Percentiles rank a stretch among this genome's conserved stretches.
Conservation (phyloP, 2,797 vertebrate genomes). For the Pipistrellus pipistrellus region DNA sequence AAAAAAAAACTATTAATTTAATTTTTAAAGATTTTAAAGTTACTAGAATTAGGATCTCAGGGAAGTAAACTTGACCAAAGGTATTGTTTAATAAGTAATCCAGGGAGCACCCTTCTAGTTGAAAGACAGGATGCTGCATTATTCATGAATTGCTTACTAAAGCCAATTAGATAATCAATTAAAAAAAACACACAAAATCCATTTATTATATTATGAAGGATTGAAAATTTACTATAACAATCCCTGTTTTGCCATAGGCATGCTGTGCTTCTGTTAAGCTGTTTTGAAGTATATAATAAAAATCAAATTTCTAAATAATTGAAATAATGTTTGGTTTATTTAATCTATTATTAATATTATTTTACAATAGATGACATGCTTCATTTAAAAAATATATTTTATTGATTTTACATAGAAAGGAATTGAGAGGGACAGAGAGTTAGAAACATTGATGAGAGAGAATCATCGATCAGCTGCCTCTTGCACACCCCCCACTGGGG, state of each 20-base stretch:
- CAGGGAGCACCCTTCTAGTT: not conserved
- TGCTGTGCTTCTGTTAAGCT: conserved; percentile 1
- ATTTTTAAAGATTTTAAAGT: conserved; percentile 38
- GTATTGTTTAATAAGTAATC: conserved; percentile 20
- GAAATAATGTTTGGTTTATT: conserved; percentile 26
- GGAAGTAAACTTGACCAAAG: not conserved
- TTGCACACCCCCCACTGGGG: too few species aligned
- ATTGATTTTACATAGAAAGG: too few species aligned
- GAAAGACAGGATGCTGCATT: not conserved
- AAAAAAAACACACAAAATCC: not conserved
- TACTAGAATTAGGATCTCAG: conserved; percentile 27
- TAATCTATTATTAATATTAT: conserved; percentile 43
- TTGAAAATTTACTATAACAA: conserved; percentile 34
- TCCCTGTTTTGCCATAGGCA: not conserved
- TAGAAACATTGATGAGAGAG: too few species aligned
- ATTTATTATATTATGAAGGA: not conserved
- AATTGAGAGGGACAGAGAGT: too few species aligned
- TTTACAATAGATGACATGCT: conserved; percentile 5
- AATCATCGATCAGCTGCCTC: too few species aligned
- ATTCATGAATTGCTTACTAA: not conserved
- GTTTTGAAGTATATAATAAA: conserved; percentile 49
- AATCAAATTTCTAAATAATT: conserved; percentile 45
- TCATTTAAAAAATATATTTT: not conserved
- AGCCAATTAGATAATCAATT: not conserved
- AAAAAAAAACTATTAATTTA: too few species aligned